Evolutionary conservation across 2,888 invertebrate genomes (phyloP).

Genomic region (Drosophila limbata): DNA sequence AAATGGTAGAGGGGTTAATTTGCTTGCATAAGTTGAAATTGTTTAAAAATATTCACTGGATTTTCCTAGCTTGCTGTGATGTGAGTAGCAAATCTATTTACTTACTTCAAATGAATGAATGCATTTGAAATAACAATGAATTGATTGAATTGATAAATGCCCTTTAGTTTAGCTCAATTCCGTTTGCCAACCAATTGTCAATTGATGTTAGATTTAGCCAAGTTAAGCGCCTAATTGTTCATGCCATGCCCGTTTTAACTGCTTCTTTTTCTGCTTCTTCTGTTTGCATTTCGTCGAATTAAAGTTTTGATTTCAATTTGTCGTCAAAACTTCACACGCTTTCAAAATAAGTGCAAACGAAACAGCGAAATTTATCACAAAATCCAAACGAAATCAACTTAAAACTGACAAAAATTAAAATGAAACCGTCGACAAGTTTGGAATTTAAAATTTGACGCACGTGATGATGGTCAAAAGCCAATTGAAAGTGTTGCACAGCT

Average conservation of each 20-base stretch:
- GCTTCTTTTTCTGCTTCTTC: background rate
- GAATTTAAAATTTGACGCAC: constrained; percentile 39
- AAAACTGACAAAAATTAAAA: constrained; percentile 28
- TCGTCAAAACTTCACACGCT: constrained; percentile 49
- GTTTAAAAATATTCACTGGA: background rate
- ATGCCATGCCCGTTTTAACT: constrained; percentile 48
- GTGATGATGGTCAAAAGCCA: constrained; percentile 19
- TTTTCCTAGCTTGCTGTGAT: background rate
- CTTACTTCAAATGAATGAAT: background rate
- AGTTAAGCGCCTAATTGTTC: constrained; percentile 41
- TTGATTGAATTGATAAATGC: background rate
- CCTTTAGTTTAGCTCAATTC: background rate
- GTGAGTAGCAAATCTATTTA: background rate
- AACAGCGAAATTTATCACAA: constrained; percentile 42
- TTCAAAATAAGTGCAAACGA: constrained; percentile 31
- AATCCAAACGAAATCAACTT: constrained; percentile 14
- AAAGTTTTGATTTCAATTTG: constrained; percentile 25
- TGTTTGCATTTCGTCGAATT: background rate
- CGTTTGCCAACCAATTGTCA: background rate
- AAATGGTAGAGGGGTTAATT: too few relatives aligned
- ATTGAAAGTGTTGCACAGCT: constrained; percentile 21
- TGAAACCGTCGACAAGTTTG: constrained; percentile 19
- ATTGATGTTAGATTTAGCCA: background rate
- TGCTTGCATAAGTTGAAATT: too few relatives aligned
- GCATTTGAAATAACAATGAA: background rate